Percentiles rank a stretch among this genome's conserved stretches.
phyloP scores from a whole-genome alignment of 2,113 vertebrate species.

The Sapayoa aenigma region DNA sequence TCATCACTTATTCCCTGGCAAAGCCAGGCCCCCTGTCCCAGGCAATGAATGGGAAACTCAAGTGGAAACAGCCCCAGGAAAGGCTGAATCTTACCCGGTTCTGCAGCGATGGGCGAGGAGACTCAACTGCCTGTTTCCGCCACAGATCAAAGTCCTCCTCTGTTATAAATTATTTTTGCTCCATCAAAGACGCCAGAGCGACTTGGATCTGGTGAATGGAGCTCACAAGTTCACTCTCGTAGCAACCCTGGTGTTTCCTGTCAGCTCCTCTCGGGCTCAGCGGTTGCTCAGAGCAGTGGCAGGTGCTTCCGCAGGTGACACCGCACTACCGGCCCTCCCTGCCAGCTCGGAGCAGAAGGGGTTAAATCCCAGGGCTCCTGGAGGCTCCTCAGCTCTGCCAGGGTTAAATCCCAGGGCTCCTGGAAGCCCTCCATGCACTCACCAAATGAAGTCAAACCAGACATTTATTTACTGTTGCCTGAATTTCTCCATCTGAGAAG shows the following conservation, averaged over 20 bases:
- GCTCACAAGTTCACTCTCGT: neutral
- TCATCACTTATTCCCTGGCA: neutral
- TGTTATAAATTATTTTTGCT: neutral
- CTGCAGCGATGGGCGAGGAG: neutral
- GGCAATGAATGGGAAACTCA: neutral
- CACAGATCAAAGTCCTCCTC: neutral
- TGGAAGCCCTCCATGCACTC: neutral
- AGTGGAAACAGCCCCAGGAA: neutral
- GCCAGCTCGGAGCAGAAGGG: neutral
- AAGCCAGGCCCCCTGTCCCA: neutral
- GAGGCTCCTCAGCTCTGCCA: neutral
- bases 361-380: neutral
- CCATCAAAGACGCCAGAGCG: neutral
- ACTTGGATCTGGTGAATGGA: neutral
- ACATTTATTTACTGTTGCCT: neutral
- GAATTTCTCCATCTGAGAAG: neutral
- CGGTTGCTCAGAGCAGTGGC: neutral
- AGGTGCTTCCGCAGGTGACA: neutral
- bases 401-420: neutral
- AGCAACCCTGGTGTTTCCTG: neutral
- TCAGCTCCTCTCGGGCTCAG: neutral
- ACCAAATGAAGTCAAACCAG: neutral
- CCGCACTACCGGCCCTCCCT: rapidly evolving
- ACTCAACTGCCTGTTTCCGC: neutral
- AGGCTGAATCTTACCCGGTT: neutral